Evolutionary conservation across 2,113 vertebrate species (phyloP).

Genomic region (Aythya baeri): DNA sequence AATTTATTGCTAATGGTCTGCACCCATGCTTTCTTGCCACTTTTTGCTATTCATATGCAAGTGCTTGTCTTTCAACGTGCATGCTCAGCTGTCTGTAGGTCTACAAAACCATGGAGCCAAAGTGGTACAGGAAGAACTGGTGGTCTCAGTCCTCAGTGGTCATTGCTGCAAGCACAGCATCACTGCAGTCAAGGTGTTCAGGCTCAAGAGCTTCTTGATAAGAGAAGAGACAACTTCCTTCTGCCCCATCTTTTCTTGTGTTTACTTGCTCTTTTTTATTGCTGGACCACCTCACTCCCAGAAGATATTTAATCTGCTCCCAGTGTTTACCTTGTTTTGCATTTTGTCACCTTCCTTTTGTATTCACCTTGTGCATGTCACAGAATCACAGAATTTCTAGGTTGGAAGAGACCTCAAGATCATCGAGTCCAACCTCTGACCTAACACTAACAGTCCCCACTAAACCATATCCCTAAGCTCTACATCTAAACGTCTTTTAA

Average conservation of each 20-base stretch:
- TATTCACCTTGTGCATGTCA: neutral
- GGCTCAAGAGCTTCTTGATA: neutral
- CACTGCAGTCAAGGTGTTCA: neutral
- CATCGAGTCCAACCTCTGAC: too few species aligned
- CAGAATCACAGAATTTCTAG: too few species aligned
- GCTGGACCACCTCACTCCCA: neutral
- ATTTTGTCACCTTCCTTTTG: neutral
- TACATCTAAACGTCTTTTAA: too few species aligned
- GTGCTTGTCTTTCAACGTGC: rapidly evolving
- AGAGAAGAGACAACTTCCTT: neutral
- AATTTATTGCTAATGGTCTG: neutral
- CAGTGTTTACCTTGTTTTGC: neutral
- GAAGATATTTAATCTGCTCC: neutral
- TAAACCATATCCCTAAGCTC: too few species aligned
- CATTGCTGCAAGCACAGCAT: rapidly evolving
- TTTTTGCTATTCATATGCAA: neutral
- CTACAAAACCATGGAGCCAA: neutral
- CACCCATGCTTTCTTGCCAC: too few species aligned
- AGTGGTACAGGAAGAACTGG: rapidly evolving
- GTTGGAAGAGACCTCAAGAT: too few species aligned
- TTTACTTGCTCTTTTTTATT: neutral
- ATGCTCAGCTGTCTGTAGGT: neutral
- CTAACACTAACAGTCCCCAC: too few species aligned
- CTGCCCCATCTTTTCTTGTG: neutral
- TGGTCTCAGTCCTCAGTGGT: rapidly evolving